Evolutionary conservation across 2,888 invertebrate species (phyloP).

Genomic region (Amphipoea oculea): DNA sequence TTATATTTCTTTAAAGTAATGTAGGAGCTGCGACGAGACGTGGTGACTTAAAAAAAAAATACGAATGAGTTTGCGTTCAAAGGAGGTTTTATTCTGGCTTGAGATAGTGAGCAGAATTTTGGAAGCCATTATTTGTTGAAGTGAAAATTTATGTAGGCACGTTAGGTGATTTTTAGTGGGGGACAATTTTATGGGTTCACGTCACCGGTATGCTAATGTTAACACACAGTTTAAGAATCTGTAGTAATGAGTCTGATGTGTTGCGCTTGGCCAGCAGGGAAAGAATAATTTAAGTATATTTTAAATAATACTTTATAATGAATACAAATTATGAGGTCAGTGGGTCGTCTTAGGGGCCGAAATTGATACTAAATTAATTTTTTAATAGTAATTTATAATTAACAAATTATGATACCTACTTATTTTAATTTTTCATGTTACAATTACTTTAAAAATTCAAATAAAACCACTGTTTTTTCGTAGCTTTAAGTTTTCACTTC

Average conservation of each 20-base stretch:
- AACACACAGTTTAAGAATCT: background rate
- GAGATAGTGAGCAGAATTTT: background rate
- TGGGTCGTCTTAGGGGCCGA: too few species aligned
- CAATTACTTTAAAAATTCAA: background rate
- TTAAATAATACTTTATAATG: too few species aligned
- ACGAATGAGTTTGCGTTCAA: background rate
- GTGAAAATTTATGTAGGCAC: background rate
- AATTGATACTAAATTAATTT: too few species aligned
- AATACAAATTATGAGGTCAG: too few species aligned
- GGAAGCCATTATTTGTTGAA: background rate
- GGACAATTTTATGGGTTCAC: background rate
- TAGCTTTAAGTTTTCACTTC: too few species aligned
- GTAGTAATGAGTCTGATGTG: background rate
- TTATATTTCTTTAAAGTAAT: slow-evolving; percentile 21
- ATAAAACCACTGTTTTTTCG: background rate
- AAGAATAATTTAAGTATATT: too few species aligned
- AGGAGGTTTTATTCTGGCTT: background rate
- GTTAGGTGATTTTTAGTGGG: background rate
- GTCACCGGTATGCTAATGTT: background rate
- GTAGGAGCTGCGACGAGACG: background rate
- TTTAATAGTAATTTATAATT: too few species aligned
- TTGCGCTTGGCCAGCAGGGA: background rate
- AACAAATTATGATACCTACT: too few species aligned
- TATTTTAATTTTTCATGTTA: too few species aligned
- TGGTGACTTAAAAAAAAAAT: background rate